Conservation (phyloP, 2,888 invertebrate species). For the Tenodera sinensis region DNA sequence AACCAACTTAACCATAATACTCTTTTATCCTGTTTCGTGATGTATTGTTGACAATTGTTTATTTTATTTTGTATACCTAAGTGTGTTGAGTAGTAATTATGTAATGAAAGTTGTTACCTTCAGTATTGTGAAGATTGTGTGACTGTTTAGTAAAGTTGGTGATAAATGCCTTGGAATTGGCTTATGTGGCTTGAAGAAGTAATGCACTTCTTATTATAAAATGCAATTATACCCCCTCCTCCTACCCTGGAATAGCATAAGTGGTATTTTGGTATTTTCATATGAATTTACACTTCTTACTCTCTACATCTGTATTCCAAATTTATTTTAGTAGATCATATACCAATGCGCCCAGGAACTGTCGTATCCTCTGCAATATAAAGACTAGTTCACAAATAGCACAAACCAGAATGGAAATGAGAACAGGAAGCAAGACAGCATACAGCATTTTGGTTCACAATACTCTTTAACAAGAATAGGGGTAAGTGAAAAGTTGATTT, state of each 20-base stretch:
- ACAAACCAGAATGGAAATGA: too few species aligned
- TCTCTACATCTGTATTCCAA: neutral
- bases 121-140: neutral
- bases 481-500: too few species aligned
- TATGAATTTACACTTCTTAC: neutral
- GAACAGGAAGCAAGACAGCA: too few species aligned
- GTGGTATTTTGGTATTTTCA: neutral
- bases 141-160: neutral
- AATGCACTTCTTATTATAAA: neutral
- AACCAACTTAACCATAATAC: too few species aligned
- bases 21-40: neutral
- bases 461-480: too few species aligned
- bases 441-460: too few species aligned
- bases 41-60: neutral
- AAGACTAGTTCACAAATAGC: too few species aligned
- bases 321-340: too few species aligned
- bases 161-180: neutral
- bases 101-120: neutral
- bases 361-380: too few species aligned
- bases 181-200: neutral
- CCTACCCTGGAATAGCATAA: too few species aligned
- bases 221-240: neutral
- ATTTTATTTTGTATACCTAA: neutral
- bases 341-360: too few species aligned
- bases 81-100: neutral